phyloP scores from a whole-genome alignment of 2,797 vertebrate genomes.

The Tenualosa thibaudeaui region DNA sequence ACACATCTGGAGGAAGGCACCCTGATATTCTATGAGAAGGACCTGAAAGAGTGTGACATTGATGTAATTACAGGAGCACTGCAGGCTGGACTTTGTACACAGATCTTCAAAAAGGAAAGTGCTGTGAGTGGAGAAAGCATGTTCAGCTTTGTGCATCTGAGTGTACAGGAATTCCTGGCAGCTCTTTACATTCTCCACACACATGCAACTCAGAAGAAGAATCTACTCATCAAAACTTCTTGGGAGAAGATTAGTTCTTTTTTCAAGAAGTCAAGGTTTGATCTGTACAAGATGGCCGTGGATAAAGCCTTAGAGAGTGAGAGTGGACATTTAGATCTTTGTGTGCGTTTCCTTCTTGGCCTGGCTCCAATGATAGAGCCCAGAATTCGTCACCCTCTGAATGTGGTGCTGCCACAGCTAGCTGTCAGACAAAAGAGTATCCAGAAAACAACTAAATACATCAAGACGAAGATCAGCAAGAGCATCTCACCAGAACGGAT shows the following conservation, averaged over 20 bases:
- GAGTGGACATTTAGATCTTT: not conserved
- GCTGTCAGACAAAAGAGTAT: too few species aligned
- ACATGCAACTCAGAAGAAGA: not conserved
- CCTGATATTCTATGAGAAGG: too few species aligned
- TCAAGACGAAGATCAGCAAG: too few species aligned
- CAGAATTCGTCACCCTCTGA: too few species aligned
- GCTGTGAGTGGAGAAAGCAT: not conserved
- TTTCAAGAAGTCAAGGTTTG: not conserved
- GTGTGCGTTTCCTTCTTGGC: not conserved
- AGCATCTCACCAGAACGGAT: too few species aligned
- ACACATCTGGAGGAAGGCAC: too few species aligned
- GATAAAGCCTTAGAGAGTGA: not conserved
- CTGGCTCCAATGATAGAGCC: too few species aligned
- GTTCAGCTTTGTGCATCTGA: not conserved
- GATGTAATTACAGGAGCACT: not conserved
- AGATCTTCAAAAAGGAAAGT: not conserved
- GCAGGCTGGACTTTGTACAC: not conserved
- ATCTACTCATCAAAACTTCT: too few species aligned
- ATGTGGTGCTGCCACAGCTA: too few species aligned
- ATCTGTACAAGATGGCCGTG: not conserved
- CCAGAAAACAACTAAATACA: too few species aligned
- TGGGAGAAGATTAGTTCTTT: too few species aligned
- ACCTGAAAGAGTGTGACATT: not conserved
- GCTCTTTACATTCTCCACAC: not conserved
- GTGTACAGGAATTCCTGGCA: not conserved